phyloP scores from a whole-genome alignment of 2,888 invertebrate species.

The Tricholauxania praeusta region DNA sequence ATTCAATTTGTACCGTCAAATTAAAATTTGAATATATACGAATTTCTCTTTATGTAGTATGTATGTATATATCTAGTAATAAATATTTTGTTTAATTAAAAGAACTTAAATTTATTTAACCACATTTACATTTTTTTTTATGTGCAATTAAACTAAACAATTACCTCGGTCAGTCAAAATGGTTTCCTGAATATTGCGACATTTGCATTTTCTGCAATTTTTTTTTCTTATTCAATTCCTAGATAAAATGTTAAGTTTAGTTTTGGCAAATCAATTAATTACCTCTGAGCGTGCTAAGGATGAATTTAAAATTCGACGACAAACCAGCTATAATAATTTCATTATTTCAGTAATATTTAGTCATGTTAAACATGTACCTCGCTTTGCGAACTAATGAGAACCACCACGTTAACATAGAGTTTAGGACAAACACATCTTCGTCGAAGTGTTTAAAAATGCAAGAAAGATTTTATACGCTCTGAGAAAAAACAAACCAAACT shows the following conservation, averaged over 20 bases:
- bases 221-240: constrained; percentile 16
- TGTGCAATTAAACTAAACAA: constrained; percentile 3
- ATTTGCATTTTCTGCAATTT: background rate
- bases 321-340: constrained; percentile 22
- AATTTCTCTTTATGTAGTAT: too few species aligned
- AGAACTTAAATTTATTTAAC: constrained; percentile 6
- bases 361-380: constrained; percentile 25
- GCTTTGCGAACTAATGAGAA: constrained; percentile 11
- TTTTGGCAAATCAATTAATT: constrained; percentile 26
- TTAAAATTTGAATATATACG: too few species aligned
- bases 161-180: constrained; percentile 5
- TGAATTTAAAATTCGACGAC: constrained; percentile 21
- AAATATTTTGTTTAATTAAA: too few species aligned
- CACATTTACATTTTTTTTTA: background rate
- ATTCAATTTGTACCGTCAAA: too few species aligned
- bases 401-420: constrained; percentile 19
- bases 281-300: constrained; percentile 30
- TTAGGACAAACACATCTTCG: constrained; percentile 25
- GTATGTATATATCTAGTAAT: too few species aligned
- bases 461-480: background rate
- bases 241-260: constrained; percentile 20
- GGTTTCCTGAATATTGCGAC: background rate
- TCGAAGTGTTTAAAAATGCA: constrained; percentile 6
- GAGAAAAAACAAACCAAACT: constrained; percentile 21
- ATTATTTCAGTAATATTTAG: constrained; percentile 16